Conservation (phyloP, 2,888 invertebrate species). For the Acleris holmiana region DNA sequence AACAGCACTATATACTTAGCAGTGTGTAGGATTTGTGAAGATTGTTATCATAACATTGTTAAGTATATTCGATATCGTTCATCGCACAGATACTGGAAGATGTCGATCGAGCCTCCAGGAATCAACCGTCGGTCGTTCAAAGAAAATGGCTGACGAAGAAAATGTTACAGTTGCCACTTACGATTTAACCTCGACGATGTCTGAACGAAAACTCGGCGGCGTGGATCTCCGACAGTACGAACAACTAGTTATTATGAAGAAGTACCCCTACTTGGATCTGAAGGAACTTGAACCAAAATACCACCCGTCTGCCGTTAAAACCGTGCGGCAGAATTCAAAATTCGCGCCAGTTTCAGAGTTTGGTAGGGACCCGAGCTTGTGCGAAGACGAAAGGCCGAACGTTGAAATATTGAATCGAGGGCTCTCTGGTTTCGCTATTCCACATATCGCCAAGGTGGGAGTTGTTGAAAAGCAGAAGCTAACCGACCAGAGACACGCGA, state of each 20-base stretch:
- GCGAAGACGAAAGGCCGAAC: constrained; percentile 57
- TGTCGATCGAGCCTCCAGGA: neutral
- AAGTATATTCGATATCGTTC: too few species aligned
- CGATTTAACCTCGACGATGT: neutral
- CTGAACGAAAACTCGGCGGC: constrained; percentile 50
- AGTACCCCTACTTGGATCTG: constrained; percentile 73
- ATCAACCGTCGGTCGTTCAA: constrained; percentile 4
- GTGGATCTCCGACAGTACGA: constrained; percentile 68
- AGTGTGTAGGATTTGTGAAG: neutral
- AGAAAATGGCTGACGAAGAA: constrained; percentile 36
- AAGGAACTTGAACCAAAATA: constrained; percentile 67
- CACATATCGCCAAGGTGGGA: constrained; percentile 45
- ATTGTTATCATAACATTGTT: neutral
- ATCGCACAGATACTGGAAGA: neutral
- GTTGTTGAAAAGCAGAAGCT: constrained; percentile 45
- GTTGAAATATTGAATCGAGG: constrained; percentile 75
- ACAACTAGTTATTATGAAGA: constrained; percentile 75
- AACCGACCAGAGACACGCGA: constrained; percentile 38
- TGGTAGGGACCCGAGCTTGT: constrained; percentile 36
- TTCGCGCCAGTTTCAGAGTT: constrained; percentile 49
- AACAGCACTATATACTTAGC: neutral
- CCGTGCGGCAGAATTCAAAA: constrained; percentile 56
- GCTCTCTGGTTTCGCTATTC: constrained; percentile 72
- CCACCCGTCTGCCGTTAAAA: constrained; percentile 56
- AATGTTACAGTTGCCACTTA: neutral